Percentiles rank a stretch among this genome's conserved stretches.
Conservation (phyloP, 2,888 invertebrate species). For the Andrena camellia region DNA sequence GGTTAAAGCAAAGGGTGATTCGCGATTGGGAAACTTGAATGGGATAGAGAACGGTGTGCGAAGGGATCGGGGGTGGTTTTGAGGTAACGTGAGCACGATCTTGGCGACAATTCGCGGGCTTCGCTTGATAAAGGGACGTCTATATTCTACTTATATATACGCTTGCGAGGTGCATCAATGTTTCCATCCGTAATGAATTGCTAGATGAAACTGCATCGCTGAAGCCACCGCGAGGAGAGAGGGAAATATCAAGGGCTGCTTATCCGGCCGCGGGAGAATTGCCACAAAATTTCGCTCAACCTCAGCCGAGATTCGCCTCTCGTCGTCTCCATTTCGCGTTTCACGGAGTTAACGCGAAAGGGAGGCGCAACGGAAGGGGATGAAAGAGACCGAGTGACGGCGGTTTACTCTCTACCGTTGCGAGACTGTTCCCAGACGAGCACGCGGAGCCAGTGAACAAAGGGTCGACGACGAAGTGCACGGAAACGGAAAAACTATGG, state of each 20-base stretch:
- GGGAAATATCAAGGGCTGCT: slow-evolving; percentile 13
- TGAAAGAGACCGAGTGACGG: slow-evolving; percentile 29
- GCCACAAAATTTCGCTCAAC: slow-evolving; percentile 8
- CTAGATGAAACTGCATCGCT: background rate
- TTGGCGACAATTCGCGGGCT: no score
- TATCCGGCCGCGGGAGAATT: slow-evolving; percentile 5
- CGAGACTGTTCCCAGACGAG: slow-evolving; percentile 34
- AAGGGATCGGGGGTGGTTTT: no score
- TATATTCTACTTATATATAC: background rate
- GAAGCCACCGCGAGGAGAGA: background rate
- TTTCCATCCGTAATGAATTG: background rate
- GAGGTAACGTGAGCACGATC: no score
- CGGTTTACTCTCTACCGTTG: slow-evolving; percentile 27
- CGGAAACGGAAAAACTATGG: slow-evolving; percentile 41
- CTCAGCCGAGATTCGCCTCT: slow-evolving; percentile 9
- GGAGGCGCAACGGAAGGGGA: background rate
- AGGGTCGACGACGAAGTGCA: slow-evolving; percentile 23
- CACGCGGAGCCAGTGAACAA: slow-evolving; percentile 18
- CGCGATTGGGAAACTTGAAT: background rate
- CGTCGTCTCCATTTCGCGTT: slow-evolving; percentile 8
- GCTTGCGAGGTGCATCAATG: background rate
- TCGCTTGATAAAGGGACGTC: no score
- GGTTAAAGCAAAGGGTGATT: background rate
- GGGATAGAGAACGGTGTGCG: no score
- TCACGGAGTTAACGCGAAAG: background rate